A percentile compares a stretch with the other conserved stretches of the same genome.
Conservation (phyloP, 53 echinoderm and acorn worm species). For the Arbacia lixula region DNA sequence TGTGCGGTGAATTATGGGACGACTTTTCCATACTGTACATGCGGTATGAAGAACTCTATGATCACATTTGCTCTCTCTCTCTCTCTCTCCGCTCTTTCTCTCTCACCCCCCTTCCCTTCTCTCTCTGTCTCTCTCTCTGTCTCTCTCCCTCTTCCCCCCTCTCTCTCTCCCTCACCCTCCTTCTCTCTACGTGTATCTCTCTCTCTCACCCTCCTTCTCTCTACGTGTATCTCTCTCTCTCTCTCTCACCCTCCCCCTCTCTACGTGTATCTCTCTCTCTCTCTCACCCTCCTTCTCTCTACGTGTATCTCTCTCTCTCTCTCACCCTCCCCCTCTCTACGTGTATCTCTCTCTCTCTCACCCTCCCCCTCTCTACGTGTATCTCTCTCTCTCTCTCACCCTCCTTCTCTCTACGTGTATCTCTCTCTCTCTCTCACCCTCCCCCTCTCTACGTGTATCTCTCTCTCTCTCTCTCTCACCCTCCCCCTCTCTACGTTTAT, state of each 20-base stretch:
- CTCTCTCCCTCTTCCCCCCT: background rate
- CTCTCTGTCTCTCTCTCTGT: background rate
- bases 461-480: background rate
- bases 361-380: background rate
- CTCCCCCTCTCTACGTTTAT: background rate
- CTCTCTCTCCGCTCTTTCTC: background rate
- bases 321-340: background rate
- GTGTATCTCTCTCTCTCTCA: background rate
- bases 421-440: background rate
- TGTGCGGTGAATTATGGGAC: no score
- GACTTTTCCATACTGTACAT: no score
- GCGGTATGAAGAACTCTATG: no score
- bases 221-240: background rate
- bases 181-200: background rate
- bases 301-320: background rate
- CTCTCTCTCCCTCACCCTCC: background rate
- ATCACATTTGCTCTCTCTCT: no score
- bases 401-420: no score
- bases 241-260: background rate
- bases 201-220: background rate
- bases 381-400: background rate
- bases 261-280: background rate
- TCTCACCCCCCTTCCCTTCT: background rate
- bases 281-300: background rate
- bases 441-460: background rate